Conservation (phyloP, 30 jellyfish, hydroid and myxozoan genomes). For the Cassiopea xamachana region DNA sequence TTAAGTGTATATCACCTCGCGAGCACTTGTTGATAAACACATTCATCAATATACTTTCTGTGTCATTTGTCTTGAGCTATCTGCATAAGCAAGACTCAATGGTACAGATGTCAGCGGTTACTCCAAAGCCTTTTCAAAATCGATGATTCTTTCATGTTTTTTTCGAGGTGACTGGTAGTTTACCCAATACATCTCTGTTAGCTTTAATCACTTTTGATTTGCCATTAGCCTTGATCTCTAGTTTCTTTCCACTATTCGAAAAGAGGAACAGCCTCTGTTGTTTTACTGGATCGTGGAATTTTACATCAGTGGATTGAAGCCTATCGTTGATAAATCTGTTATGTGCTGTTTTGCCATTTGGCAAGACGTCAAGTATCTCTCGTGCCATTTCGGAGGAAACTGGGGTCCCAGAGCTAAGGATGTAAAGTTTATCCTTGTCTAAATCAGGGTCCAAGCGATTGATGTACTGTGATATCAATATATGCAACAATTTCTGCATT, state of each 20-base stretch:
- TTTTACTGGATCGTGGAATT: slow-evolving; percentile 15
- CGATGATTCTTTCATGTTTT: slow-evolving; percentile 22
- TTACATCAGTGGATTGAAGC: slow-evolving; percentile 7
- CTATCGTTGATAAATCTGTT: slow-evolving; percentile 34
- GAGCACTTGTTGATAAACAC: slow-evolving; percentile 9
- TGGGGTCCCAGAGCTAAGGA: slow-evolving; percentile 46
- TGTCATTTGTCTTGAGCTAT: slow-evolving; percentile 52
- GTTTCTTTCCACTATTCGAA: slow-evolving; percentile 23
- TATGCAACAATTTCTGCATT: neutral
- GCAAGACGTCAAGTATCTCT: slow-evolving; percentile 1
- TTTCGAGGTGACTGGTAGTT: slow-evolving; percentile 35
- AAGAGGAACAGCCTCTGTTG: slow-evolving; percentile 7
- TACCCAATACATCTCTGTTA: slow-evolving; percentile 51
- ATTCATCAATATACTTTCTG: slow-evolving; percentile 39
- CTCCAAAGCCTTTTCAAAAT: slow-evolving; percentile 38
- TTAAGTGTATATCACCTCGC: slow-evolving; percentile 13
- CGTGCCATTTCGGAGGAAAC: neutral
- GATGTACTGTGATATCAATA: slow-evolving; percentile 20
- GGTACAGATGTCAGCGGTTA: slow-evolving; percentile 47
- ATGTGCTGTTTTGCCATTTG: slow-evolving; percentile 23
- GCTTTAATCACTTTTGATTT: slow-evolving; percentile 46
- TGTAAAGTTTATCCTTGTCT: slow-evolving; percentile 27
- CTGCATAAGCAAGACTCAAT: slow-evolving; percentile 63
- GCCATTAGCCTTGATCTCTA: slow-evolving; percentile 2
- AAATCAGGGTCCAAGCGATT: slow-evolving; percentile 49